Conservation (phyloP, 2,113 vertebrate genomes). For the Anser cygnoides region DNA sequence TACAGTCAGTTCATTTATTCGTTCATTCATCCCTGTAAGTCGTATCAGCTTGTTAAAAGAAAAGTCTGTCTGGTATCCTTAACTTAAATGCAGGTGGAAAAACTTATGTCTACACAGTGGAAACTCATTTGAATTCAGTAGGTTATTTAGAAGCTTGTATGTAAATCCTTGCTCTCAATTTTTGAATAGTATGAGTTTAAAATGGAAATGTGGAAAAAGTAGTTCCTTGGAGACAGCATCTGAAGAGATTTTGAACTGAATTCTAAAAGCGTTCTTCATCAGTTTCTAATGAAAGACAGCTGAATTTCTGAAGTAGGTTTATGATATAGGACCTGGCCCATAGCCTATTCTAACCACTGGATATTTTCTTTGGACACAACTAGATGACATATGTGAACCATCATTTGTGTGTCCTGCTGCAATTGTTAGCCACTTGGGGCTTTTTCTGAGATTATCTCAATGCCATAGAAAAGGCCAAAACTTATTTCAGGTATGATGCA, state of each 20-base stretch:
- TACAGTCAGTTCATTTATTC: background rate
- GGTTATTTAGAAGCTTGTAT: constrained; percentile 27
- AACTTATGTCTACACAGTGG: constrained; percentile 2
- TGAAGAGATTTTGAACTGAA: background rate
- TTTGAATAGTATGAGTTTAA: constrained; percentile 64
- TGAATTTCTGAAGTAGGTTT: background rate
- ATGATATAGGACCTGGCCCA: background rate
- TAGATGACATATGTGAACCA: background rate
- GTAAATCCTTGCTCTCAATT: constrained; percentile 63
- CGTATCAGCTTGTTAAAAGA: background rate
- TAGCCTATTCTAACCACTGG: background rate
- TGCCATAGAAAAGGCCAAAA: background rate
- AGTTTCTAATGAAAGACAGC: background rate
- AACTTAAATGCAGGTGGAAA: constrained; percentile 28
- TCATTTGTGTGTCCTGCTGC: background rate
- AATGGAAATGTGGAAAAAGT: background rate
- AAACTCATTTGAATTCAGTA: constrained; percentile 68
- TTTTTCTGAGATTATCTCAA: background rate
- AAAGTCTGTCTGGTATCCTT: background rate
- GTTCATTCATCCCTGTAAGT: background rate
- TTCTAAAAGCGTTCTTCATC: background rate
- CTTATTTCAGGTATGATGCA: background rate
- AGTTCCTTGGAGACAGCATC: constrained; percentile 17
- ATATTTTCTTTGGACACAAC: background rate
- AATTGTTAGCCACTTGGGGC: background rate